phyloP scores from a whole-genome alignment of 2,888 invertebrate species.

The Philhelius pedissequus region DNA sequence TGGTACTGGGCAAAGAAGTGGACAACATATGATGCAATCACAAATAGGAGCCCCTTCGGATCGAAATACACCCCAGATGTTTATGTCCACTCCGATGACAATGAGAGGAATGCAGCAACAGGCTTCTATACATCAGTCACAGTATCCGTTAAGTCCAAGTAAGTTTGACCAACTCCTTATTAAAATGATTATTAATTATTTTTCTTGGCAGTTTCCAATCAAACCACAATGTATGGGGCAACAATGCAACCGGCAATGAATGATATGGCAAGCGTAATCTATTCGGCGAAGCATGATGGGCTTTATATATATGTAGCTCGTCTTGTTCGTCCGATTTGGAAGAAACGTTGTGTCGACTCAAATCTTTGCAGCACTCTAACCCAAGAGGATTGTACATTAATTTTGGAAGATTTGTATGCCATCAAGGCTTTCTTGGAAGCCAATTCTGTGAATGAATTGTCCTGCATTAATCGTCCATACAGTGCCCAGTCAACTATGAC shows the following conservation, averaged over 20 bases:
- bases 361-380: conserved; percentile 85
- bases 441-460: conserved; percentile 80
- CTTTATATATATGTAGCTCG: conserved; percentile 94
- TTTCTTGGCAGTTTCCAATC: conserved; percentile 12
- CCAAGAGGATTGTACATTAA: conserved; percentile 85
- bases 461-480: conserved; percentile 72
- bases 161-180: conserved; percentile 64
- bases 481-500: conserved; percentile 71
- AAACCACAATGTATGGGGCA: conserved; percentile 17
- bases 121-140: conserved; percentile 78
- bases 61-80: conserved; percentile 74
- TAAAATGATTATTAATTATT: not conserved
- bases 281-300: conserved; percentile 94
- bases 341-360: conserved; percentile 85
- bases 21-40: conserved; percentile 62
- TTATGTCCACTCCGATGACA: conserved; percentile 77
- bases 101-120: conserved; percentile 72
- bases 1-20: conserved; percentile 40
- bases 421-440: conserved; percentile 87
- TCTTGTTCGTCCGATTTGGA: conserved; percentile 94
- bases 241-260: conserved; percentile 62
- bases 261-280: conserved; percentile 76
- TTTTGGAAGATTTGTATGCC: conserved; percentile 87
- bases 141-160: conserved; percentile 79
- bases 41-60: conserved; percentile 31